Base-by-base conservation (phyloP, 1,140 invertebrate genomes). In the Pissodes strobi region DNA sequence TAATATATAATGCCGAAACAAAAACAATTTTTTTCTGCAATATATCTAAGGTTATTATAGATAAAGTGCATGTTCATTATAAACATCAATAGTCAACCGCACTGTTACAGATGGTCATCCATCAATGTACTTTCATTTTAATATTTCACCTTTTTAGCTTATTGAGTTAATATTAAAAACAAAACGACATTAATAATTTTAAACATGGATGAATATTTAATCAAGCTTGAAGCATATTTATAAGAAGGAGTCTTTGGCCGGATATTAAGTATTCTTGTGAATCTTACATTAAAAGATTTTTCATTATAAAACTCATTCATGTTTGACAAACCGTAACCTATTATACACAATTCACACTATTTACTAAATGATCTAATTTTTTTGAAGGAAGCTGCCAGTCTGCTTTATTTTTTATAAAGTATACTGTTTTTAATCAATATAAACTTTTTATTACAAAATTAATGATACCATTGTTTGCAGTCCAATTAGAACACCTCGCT, bases 181-280 rank as follows among this genome's bases (percentile, higher is more conserved):
- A 57, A 57, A 57, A 22, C 15, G 25, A 45, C 34, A 60, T 60
- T 60, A 49, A 45, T 48, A 60, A 21, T 49, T 43, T 60, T 43
- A 60, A 38, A 60, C 57, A 49, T 60, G 43, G 45, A 22, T 60
- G 57, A 60, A 48, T 60, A 43, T 10, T 15, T 23, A 60, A 60
- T 60, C 57, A 49, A 19, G 57, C 57, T 27, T 60, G 57, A 60
- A 60, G 57, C 57, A 46, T 46, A 38, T 45, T 48, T 34, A 22
- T 46, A 60, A 60, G 23, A 49, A 48, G 17, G 45, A 21, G 27
- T 41, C 34, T 18, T 19, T 17, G 22, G 37, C 45, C 57, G 45
- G 57, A 60, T 49, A 49, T 60, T 49, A 22, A 49, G 57, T 23
- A 58, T 45, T 46, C 41, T 30, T 58, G 55, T 22, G 39, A 46